Evolutionary conservation across 2,888 invertebrate species (phyloP), one percentile per base, ranked within the genome.

Genomic region (Cybosia mesomella): DNA sequence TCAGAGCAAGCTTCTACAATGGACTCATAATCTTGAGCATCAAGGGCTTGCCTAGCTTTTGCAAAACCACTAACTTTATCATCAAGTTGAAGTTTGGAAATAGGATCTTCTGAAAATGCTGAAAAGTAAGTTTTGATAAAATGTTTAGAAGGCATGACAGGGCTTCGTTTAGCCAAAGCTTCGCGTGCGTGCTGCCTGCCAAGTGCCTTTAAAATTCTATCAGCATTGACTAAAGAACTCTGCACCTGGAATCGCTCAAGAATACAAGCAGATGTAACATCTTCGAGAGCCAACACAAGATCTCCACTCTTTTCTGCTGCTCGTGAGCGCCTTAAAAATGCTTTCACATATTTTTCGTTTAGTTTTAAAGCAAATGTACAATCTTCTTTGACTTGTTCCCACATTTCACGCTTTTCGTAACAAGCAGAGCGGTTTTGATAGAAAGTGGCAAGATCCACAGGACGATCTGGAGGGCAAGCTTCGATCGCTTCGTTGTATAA

Each of bases 381-480:
- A 89, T 99, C 99, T 74, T 97, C 96, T 84, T 98, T 97, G 0
- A 98, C 98, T 76, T 97, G 96, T 72, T 96, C 96, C 96, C 97
- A 98, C 91, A 98, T 97, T 91, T 97, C 97, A 86, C 98, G 94
- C 90, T 98, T 98, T 90, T 99, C 99, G 90, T 98, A 98, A 58
- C 98, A 98, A 21, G 99, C 99, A 15, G 99, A 99, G 82, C 99
- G 96, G 88, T 99, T 99, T 90, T 99, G 99, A 90, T 98, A 98
- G 91, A 98, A 98, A 21, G 98, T 98, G 0, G 99, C 97, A 67
- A 98, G 92, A 80, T 98, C 98, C 0, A 96, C 95, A 34, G 95
- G 95, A 80, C 97, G 96, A 67, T 97, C 96, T 73, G 95, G 92
- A 0, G 98, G 97, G 84, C 99, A 99, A 43, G 97, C 95, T 81